A percentile compares a stretch with the other conserved stretches of the same genome.
Conservation (phyloP, 2,113 vertebrate species). For the Garra rufa region DNA sequence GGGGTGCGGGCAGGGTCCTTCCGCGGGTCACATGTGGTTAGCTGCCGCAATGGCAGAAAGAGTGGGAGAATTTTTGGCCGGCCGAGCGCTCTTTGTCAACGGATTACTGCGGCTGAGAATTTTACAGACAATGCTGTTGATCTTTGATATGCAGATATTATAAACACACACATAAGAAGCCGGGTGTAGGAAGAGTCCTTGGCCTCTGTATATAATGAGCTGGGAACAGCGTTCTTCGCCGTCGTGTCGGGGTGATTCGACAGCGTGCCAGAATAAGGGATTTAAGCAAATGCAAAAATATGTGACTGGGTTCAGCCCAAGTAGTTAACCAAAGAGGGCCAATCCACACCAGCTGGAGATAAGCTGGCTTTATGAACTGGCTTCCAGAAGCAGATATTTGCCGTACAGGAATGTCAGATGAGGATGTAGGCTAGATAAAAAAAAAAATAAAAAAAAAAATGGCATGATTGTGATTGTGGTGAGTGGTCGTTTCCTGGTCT, state of each 20-base stretch:
- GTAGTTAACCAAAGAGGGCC: slow-evolving; percentile 38
- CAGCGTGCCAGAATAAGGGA: slow-evolving; percentile 22
- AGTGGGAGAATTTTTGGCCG: background rate
- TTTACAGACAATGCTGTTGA: slow-evolving; percentile 36
- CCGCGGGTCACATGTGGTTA: slow-evolving; percentile 23
- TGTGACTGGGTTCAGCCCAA: slow-evolving; percentile 45
- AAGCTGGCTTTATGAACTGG: slow-evolving; percentile 20
- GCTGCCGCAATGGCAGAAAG: slow-evolving; percentile 12
- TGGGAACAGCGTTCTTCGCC: background rate
- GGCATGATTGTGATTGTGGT: background rate
- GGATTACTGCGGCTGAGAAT: slow-evolving; percentile 26
- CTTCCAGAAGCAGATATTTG: slow-evolving; percentile 9
- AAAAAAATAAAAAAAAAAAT: background rate
- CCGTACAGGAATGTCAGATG: slow-evolving; percentile 3
- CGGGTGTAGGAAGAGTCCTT: slow-evolving; percentile 12
- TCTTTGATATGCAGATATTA: slow-evolving; percentile 28
- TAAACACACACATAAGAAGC: background rate
- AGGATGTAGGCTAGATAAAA: background rate
- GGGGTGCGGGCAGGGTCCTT: slow-evolving; percentile 20
- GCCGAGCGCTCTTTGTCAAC: slow-evolving; percentile 35
- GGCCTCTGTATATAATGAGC: slow-evolving; percentile 3
- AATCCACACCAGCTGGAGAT: slow-evolving; percentile 45
- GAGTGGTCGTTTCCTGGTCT: background rate
- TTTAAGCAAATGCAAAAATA: slow-evolving; percentile 44
- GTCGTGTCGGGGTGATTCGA: slow-evolving; percentile 22